These are phyloP conservation scores for Anolis sagrei DNA, from an alignment of 2,113 vertebrate species.

Conservation along the genomic window DNA sequence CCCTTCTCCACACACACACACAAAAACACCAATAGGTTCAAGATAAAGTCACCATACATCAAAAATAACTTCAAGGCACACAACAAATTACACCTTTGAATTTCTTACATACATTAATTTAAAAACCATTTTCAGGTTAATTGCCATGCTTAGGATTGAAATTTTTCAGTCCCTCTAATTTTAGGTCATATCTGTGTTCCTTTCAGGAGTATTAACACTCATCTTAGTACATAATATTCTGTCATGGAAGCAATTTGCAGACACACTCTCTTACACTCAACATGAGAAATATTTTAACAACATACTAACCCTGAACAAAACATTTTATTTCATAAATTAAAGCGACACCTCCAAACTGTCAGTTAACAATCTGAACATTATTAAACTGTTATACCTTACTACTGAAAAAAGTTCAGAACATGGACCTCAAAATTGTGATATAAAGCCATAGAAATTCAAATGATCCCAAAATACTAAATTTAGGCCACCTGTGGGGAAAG, in stretches of 20 bases:
- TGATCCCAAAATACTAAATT: too few relatives aligned
- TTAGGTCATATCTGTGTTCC: background rate
- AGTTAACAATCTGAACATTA: background rate
- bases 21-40: too few relatives aligned
- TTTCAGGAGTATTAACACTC: background rate
- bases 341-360: background rate
- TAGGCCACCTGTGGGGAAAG: too few relatives aligned
- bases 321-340: background rate
- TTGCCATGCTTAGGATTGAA: too few relatives aligned
- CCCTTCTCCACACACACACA: too few relatives aligned
- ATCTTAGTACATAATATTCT: background rate
- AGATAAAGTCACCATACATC: too few relatives aligned
- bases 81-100: too few relatives aligned
- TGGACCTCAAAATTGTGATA: background rate
- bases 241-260: background rate
- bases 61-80: too few relatives aligned
- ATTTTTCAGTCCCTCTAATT: background rate
- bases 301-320: background rate
- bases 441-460: too few relatives aligned
- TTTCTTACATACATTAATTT: too few relatives aligned
- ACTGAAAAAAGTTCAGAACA: background rate
- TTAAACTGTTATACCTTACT: background rate
- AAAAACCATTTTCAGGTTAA: too few relatives aligned
- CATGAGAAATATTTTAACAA: background rate
- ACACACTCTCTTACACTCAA: background rate